Conservation (phyloP, 2,888 invertebrate species). For the Pollenia angustigena region DNA sequence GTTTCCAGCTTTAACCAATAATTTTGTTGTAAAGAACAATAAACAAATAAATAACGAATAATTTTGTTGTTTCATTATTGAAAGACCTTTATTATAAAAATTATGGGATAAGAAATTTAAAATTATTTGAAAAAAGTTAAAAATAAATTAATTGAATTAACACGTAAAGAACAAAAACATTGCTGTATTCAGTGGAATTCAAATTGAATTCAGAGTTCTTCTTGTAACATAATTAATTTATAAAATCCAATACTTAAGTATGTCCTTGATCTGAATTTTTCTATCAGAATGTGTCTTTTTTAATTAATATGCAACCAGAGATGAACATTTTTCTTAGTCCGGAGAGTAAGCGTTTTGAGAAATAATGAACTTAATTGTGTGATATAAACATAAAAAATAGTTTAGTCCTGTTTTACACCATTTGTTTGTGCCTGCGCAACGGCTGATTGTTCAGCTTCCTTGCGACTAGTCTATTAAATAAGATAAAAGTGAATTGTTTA, state of each 20-base stretch:
- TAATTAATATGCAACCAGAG: background rate
- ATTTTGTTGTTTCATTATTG: conserved; percentile 34
- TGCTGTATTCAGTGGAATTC: conserved; percentile 3
- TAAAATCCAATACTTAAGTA: too few relatives aligned
- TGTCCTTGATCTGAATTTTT: background rate
- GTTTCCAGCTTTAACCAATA: background rate
- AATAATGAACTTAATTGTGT: conserved; percentile 12
- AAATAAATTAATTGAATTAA: conserved; percentile 43
- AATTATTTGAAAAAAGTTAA: background rate
- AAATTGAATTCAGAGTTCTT: background rate
- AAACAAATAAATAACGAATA: background rate
- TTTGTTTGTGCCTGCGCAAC: conserved; percentile 86
- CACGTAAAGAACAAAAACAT: conserved; percentile 38
- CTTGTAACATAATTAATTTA: too few relatives aligned
- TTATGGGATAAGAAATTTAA: conserved; percentile 15
- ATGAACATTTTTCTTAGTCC: background rate
- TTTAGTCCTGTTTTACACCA: conserved; percentile 87
- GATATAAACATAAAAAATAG: conserved; percentile 27
- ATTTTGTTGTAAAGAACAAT: background rate
- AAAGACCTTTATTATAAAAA: conserved; percentile 54
- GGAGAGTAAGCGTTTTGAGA: conserved; percentile 11
- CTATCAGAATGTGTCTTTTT: background rate
- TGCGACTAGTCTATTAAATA: conserved; percentile 86
- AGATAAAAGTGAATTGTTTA: conserved; percentile 30
- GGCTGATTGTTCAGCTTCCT: conserved; percentile 85